A percentile compares a stretch with the other conserved stretches of the same genome.
Evolutionary conservation across 2,888 invertebrate genomes (phyloP).

Genomic region (Megalurothrips usitatus): DNA sequence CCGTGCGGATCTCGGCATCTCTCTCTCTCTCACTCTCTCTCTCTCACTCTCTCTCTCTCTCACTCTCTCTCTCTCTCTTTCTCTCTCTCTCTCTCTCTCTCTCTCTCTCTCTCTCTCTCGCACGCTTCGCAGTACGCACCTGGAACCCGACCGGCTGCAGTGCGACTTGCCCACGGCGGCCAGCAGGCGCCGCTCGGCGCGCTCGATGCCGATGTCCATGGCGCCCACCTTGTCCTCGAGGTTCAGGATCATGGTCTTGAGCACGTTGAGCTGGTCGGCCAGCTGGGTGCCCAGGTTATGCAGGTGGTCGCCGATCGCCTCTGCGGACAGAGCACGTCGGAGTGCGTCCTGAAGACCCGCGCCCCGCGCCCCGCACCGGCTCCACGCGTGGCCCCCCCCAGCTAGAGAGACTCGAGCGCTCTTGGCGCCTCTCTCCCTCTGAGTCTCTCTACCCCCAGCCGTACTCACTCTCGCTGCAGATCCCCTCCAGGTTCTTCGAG

Average conservation of each 20-base stretch:
- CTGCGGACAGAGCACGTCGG: conserved; percentile 36
- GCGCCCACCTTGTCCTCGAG: conserved; percentile 39
- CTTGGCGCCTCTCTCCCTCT: too few species aligned
- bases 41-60: too few species aligned
- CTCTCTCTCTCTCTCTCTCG: too few species aligned
- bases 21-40: too few species aligned
- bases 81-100: too few species aligned
- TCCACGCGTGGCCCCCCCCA: not conserved
- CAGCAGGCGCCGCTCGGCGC: conserved; percentile 3
- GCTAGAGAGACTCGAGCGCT: not conserved
- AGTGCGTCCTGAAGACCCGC: too few species aligned
- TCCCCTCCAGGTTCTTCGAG: not conserved
- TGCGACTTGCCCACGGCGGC: not conserved
- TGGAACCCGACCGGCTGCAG: not conserved
- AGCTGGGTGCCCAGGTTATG: conserved; percentile 41
- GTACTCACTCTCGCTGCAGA: conserved; percentile 6
- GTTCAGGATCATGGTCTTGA: conserved; percentile 42
- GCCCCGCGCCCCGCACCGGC: too few species aligned
- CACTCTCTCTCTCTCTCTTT: too few species aligned
- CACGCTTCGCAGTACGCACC: too few species aligned
- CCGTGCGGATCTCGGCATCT: too few species aligned
- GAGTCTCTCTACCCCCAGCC: too few species aligned
- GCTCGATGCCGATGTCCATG: conserved; percentile 21
- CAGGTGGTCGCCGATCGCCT: conserved; percentile 42
- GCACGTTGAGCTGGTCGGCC: conserved; percentile 41